Evolutionary conservation across 92 coral and sea anemone species (phyloP), one percentile per base, ranked within the genome.

Genomic region (Metridium senile): DNA sequence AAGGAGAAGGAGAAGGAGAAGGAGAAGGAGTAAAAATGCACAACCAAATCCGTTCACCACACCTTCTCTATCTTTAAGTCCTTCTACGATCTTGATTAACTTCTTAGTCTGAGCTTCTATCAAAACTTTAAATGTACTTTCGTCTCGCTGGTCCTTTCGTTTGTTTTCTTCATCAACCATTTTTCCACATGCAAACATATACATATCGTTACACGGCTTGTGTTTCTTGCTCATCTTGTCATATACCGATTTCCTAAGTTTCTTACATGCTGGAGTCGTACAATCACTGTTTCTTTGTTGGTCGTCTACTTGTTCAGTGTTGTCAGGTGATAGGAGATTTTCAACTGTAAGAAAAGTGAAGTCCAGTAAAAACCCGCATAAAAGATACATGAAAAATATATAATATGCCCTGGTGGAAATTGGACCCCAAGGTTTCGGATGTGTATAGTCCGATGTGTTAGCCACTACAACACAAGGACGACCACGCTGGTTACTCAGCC

Each of bases 111-210:
- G 67, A 9, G 2, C 10, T 1, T 58, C 47, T 4, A 30, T 28
- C 63, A 77, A 51, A 26, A 27, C 33, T 2, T 52, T 28, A 68
- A 77, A 77, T 21, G 74, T 67, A 63, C 82, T 77, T 18, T 26
- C 22, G 43, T 19, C 49, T 2, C 46, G 58, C 33, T 45, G 17
- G 1, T 13, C 11, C 2, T 26, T 33, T n/a, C 0, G 9, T 11
- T 65, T n/a, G 2, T 26, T 23, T 30, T 28, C 69, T 28, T 26
- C 25, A 22, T 64, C 68, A 4, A 68, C 25, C 74, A 77, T 49
- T 11, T 87, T 85, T 13, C 92, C 92, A 52, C 92, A 88, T 17
- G 85, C 77, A 70, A 79, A 88, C 71, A 79, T 65, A 51, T 81
- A 88, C 67, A 88, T 78, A 46, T 84, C 81, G 11, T 56, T 39